Percentiles rank a stretch among this genome's conserved stretches.
phyloP scores from a whole-genome alignment of 2,113 vertebrate genomes.

The Hemibagrus wyckioides region DNA sequence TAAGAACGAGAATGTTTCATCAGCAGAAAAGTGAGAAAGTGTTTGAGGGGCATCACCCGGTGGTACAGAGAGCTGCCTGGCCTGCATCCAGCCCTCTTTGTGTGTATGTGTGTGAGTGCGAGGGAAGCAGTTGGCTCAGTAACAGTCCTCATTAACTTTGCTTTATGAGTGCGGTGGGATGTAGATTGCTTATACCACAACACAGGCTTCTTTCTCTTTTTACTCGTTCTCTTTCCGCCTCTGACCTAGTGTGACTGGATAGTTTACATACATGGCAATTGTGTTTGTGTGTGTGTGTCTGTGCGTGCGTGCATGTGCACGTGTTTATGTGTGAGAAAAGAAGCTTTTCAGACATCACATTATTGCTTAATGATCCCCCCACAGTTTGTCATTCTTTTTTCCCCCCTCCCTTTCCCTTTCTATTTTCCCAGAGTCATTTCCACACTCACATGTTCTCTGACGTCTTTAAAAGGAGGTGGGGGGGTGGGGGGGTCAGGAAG shows the following conservation, averaged over 20 bases:
- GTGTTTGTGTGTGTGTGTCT: conserved; percentile 4
- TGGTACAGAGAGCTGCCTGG: conserved; percentile 27
- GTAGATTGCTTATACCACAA: conserved; percentile 31
- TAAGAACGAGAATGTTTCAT: conserved; percentile 25
- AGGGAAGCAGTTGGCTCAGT: conserved; percentile 34
- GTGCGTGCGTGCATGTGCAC: conserved; percentile 18
- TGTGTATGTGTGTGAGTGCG: neutral
- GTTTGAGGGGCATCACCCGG: conserved; percentile 23
- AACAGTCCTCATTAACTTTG: conserved; percentile 38
- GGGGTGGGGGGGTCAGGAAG: conserved; percentile 2
- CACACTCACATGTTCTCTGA: conserved; percentile 74
- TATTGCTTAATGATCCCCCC: conserved; percentile 68
- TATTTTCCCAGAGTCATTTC: conserved; percentile 57
- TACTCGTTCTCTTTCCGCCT: conserved; percentile 13
- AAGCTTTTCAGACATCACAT: conserved; percentile 72
- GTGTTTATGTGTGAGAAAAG: conserved; percentile 61
- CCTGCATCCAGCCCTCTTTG: conserved; percentile 2
- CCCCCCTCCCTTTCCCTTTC: conserved; percentile 28
- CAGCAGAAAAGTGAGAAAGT: conserved; percentile 18
- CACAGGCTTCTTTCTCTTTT: conserved; percentile 28
- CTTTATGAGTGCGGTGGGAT: conserved; percentile 32
- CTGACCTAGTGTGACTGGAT: conserved; percentile 8
- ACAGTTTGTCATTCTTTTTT: conserved; percentile 68
- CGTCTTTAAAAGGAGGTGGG: conserved; percentile 57
- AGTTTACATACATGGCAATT: conserved; percentile 22